These are phyloP conservation scores for Epizoanthus illoricatus DNA, from an alignment of 92 coral and sea anemone genomes.

Conservation along the genomic window DNA sequence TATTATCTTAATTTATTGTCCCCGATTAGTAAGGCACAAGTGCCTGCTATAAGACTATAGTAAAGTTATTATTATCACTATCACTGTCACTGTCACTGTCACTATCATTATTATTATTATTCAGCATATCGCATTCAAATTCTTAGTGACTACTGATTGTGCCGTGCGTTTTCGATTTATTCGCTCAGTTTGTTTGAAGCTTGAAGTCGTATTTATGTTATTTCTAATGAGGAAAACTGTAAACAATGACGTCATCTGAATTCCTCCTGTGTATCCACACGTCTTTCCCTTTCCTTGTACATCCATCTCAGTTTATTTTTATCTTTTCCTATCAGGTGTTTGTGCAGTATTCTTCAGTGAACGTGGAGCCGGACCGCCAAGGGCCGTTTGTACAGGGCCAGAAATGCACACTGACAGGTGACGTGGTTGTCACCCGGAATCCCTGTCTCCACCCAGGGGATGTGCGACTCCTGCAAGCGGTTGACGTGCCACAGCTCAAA, in stretches of 20 bases:
- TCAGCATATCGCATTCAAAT: too few species aligned
- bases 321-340: slow-evolving; percentile 61
- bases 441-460: slow-evolving; percentile 99
- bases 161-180: neutral
- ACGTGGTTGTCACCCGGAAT: slow-evolving; percentile 87
- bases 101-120: too few species aligned
- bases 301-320: neutral
- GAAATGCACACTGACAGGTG: slow-evolving; percentile 59
- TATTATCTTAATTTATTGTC: too few species aligned
- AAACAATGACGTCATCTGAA: neutral
- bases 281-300: neutral
- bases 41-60: too few species aligned
- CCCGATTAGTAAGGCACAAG: too few species aligned
- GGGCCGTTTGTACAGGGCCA: slow-evolving; percentile 53
- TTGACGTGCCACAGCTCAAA: slow-evolving; percentile 64
- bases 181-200: too few species aligned
- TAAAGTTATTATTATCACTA: too few species aligned
- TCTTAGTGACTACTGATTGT: neutral
- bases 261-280: neutral
- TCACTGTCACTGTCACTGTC: too few species aligned
- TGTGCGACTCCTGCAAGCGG: slow-evolving; percentile 83
- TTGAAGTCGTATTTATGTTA: too few species aligned
- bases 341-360: slow-evolving; percentile 78
- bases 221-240: too few species aligned
- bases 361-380: slow-evolving; percentile 68